Base-by-base conservation (phyloP, 2,797 vertebrate species). In the Clamator glandarius region DNA sequence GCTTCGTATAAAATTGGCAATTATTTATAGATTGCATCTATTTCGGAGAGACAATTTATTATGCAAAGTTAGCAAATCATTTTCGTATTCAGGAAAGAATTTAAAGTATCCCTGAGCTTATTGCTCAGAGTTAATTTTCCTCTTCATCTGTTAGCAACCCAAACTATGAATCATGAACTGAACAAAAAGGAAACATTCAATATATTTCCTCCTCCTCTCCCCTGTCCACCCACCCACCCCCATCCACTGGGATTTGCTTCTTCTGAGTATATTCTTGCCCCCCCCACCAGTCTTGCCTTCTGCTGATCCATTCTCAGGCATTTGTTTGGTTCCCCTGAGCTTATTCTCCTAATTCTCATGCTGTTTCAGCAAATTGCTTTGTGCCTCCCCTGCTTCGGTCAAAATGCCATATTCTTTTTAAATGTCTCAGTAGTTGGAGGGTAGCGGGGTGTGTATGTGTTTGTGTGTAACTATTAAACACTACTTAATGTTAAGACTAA, bases 271-370 rank as follows among this genome's bases (percentile, higher is more conserved):
- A 96, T 95, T 95, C 96, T 97, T 95, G 97, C 97, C 95, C 95
- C 95, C 95, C 91, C 64, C 87, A 73, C 96, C 82, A 97, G 93
- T 94, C 97, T 97, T 96, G 91, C 97, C 96, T 98, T 96, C 89
- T 97, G 85, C 97, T 96, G 82, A 97, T 97, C 93, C 96, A 94
- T 97, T 97, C 92, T 90, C 1, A 19, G 93, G 90, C 93, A 94
- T 96, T 96, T 95, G 93, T 97, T 97, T 97, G 96, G 68, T 97
- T 96, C 94, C 96, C 97, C 94, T 96, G 92, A 97, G 96, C 97
- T 97, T 96, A 94, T 97, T 97, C 95, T 96, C 95, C 96, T 96
- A 95, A 96, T 96, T 91, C 95, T 97, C 93, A 94, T 95, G 88
- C 97, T 94, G 93, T 96, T 96, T 91, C 84, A 97, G 96, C 95